phyloP scores from a whole-genome alignment of 2,113 vertebrate species.

The Cyprinodon brontotheroides region DNA sequence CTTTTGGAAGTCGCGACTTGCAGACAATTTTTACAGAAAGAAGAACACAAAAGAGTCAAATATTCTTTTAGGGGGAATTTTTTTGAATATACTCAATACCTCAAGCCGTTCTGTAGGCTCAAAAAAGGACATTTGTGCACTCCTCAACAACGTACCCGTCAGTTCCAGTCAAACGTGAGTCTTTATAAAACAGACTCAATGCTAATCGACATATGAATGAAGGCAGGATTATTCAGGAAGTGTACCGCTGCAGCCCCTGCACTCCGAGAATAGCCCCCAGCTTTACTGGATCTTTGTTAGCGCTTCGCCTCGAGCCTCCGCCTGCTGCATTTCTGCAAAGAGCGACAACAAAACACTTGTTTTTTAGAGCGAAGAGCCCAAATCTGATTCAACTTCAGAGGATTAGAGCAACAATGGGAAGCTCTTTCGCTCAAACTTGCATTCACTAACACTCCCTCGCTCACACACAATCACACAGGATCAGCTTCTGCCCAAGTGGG shows the following conservation, averaged over 20 bases:
- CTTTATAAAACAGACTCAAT: slow-evolving; percentile 50
- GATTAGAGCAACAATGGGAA: slow-evolving; percentile 68
- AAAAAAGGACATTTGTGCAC: slow-evolving; percentile 47
- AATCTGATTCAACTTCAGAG: slow-evolving; percentile 73
- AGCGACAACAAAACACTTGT: slow-evolving; percentile 70
- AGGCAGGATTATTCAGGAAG: slow-evolving; percentile 59
- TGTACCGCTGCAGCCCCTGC: slow-evolving; percentile 44
- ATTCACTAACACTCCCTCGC: slow-evolving; percentile 13
- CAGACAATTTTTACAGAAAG: background rate
- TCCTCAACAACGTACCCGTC: slow-evolving; percentile 58
- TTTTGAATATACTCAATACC: slow-evolving; percentile 5
- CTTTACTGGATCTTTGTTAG: slow-evolving; percentile 67
- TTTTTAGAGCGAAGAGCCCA: slow-evolving; percentile 55
- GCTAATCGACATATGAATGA: slow-evolving; percentile 74
- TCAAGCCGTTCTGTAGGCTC: background rate
- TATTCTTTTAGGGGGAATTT: background rate
- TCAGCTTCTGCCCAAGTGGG: slow-evolving; percentile 60
- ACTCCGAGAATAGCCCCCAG: slow-evolving; percentile 71
- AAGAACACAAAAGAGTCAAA: slow-evolving; percentile 1
- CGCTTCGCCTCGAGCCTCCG: slow-evolving; percentile 47
- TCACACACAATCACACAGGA: slow-evolving; percentile 31
- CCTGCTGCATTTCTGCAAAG: slow-evolving; percentile 48
- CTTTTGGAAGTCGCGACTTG: slow-evolving; percentile 1
- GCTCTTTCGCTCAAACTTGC: slow-evolving; percentile 18
- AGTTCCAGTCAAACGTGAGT: slow-evolving; percentile 48